phyloP scores from a whole-genome alignment of 2,113 vertebrate species.

The Xenotilapia caudafasciata region DNA sequence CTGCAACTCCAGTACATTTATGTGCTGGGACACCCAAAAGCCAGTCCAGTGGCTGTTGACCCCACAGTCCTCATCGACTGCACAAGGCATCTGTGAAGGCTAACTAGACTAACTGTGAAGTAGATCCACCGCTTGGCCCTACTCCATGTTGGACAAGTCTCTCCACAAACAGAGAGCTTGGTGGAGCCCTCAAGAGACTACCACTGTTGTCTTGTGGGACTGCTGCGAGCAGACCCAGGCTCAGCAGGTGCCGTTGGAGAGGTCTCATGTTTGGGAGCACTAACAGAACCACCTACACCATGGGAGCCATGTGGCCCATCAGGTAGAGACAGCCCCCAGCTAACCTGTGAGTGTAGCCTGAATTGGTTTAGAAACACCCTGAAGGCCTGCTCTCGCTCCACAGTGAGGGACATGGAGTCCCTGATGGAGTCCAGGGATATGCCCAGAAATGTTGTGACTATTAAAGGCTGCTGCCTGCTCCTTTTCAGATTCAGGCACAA shows the following conservation, averaged over 20 bases:
- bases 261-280: background rate
- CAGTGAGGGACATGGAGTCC: background rate
- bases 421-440: background rate
- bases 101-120: background rate
- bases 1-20: background rate
- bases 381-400: background rate
- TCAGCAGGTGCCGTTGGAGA: background rate
- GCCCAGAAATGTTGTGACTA: background rate
- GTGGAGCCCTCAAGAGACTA: background rate
- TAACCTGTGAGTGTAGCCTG: background rate
- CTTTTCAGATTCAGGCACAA: background rate
- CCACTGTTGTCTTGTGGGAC: background rate
- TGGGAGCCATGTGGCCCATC: background rate
- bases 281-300: background rate
- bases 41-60: background rate
- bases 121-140: background rate
- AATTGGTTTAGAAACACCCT: background rate
- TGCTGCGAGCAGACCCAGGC: background rate
- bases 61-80: accelerated
- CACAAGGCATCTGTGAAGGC: background rate
- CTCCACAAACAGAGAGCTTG: background rate
- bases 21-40: background rate
- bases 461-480: background rate
- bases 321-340: background rate
- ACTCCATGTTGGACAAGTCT: background rate